Evolutionary conservation across 2,888 invertebrate species (phyloP).

Genomic region (Augiades crinisus): DNA sequence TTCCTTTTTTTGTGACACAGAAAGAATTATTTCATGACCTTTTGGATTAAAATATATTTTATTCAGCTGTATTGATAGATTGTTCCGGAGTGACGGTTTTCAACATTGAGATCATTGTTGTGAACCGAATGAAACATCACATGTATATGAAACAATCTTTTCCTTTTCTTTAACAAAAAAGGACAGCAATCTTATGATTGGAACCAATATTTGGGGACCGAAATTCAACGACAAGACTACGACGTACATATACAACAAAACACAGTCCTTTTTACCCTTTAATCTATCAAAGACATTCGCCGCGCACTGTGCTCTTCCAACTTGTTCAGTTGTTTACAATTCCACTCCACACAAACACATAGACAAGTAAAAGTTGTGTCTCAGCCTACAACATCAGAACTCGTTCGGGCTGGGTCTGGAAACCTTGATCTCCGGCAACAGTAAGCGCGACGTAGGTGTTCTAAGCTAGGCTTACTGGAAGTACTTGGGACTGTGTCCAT

Average conservation of each 20-base stretch:
- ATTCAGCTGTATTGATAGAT: no score
- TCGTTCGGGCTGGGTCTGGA: constrained; percentile 22
- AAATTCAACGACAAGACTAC: no score
- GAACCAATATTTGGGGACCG: no score
- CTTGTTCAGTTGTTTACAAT: constrained; percentile 20
- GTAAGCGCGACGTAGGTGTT: constrained; percentile 24
- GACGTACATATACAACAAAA: background rate
- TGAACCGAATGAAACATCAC: no score
- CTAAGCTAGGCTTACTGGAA: constrained; percentile 21
- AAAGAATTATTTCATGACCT: no score
- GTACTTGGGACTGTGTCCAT: constrained; percentile 3
- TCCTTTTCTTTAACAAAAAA: no score
- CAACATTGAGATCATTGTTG: no score
- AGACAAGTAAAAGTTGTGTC: constrained; percentile 25
- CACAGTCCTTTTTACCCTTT: background rate
- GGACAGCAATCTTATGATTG: no score
- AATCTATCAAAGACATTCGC: constrained; percentile 13
- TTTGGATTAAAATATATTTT: no score
- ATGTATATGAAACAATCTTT: no score
- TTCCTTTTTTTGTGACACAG: no score
- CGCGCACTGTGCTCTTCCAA: constrained; percentile 12
- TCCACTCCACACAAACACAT: constrained; percentile 16
- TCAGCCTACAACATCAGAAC: constrained; percentile 20
- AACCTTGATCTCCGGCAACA: constrained; percentile 26
- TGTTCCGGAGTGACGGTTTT: no score